Percentiles rank a stretch among this genome's conserved stretches.
Evolutionary conservation across 2,113 vertebrate species (phyloP).

Genomic region (Prinia subflava): DNA sequence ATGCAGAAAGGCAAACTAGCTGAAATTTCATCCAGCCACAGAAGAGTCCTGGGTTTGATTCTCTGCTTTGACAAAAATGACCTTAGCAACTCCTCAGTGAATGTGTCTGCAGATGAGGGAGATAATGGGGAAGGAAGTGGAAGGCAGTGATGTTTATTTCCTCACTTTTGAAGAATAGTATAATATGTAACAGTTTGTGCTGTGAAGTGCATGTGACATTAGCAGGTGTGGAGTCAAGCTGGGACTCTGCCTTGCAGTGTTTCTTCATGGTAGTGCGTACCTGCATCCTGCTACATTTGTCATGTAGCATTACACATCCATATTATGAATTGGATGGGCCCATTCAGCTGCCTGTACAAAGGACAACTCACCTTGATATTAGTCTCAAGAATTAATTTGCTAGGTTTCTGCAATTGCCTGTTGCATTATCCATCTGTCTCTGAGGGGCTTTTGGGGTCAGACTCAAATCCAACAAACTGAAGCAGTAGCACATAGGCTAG

Average conservation of each 20-base stretch:
- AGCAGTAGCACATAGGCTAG: background rate
- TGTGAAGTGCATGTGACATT: background rate
- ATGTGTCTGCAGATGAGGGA: background rate
- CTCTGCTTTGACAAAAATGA: background rate
- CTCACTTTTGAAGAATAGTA: background rate
- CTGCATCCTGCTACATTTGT: background rate
- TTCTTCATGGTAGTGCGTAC: rapidly evolving
- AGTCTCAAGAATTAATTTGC: background rate
- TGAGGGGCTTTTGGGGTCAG: background rate
- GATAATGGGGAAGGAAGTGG: background rate
- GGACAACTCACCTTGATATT: background rate
- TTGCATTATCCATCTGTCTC: background rate
- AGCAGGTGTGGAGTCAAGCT: background rate
- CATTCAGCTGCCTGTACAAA: background rate
- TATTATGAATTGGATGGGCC: rapidly evolving
- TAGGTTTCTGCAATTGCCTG: background rate
- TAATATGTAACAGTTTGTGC: background rate
- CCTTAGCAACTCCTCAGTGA: background rate
- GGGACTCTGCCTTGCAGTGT: background rate
- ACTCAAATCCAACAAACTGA: background rate
- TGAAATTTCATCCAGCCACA: background rate
- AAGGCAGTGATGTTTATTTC: background rate
- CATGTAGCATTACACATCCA: background rate
- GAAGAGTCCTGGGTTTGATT: background rate
- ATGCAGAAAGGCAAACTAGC: background rate